Base-by-base conservation (phyloP, 2,113 vertebrate species). In the Gnathonemus echidnorhynchus region DNA sequence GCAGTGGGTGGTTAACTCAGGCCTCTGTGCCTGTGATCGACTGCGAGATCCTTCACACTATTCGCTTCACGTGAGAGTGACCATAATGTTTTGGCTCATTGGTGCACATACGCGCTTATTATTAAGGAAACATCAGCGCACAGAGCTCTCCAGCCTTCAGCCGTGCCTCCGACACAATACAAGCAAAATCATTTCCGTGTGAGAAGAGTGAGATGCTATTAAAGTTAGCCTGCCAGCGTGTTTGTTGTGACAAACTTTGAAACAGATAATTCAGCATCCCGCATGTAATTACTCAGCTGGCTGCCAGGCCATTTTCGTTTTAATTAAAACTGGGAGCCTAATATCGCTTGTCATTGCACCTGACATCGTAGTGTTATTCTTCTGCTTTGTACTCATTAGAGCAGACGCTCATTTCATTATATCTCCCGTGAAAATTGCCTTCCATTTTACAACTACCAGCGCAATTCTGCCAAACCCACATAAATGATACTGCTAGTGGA, bases 341-440 rank as follows among this genome's bases (percentile, higher is more conserved):
- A 90, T 90, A 90, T 90, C 89, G 86, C 89, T 90, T 90, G 89
- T 90, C 83, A 87, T 66, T 87, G 56, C 89, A 90, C 89, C 89
- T 90, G 89, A 87, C 89, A 70, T 21, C 52, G 45, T 53, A 10
- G 62, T 56, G 46, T 77, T 77, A 50, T 87, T 87, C 42, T 49
- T 19, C 46, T 46, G 58, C 46, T 53, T 88, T 56, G 86, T 53
- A 35, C 66, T 90, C 87, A 88, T 88, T 84, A 90, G 70, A 62
- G 48, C 8, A 49, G 42, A 48, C 89, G 19, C 35, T 83, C 70
- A 90, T 90, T 90, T 88, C 48, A 70, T 87, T 90, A 70, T 52
- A 74, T 50, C 85, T 52, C 42, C 53, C 19, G n/a, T 45, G 17
- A 42, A 90, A 87, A 48, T 74, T 66, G 27, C n/a, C 62, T n/a